Conservation (phyloP, 2,113 vertebrate genomes). For the Lophius piscatorius region DNA sequence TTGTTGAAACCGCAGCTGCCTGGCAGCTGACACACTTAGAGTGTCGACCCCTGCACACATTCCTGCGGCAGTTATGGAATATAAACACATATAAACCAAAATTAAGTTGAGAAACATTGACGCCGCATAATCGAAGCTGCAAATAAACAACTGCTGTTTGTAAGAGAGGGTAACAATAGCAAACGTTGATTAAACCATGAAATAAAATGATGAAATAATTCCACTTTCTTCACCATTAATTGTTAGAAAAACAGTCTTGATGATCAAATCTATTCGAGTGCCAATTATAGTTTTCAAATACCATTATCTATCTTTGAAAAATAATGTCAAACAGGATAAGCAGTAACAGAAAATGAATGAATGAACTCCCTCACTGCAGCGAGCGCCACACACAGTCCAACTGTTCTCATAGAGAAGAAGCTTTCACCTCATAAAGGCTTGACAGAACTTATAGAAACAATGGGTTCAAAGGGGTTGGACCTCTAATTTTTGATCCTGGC, state of each 20-base stretch:
- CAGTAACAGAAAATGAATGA: too few relatives aligned
- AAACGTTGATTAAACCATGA: too few relatives aligned
- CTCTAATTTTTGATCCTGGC: not conserved
- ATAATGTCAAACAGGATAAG: too few relatives aligned
- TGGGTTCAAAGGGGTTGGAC: too few relatives aligned
- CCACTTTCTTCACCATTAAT: constrained; percentile 32
- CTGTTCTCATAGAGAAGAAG: too few relatives aligned
- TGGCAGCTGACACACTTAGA: constrained; percentile 50
- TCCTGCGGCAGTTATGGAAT: constrained; percentile 24
- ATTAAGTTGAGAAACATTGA: constrained; percentile 33
- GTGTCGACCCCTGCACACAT: constrained; percentile 15
- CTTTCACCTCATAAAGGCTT: too few relatives aligned
- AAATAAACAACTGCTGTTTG: constrained; percentile 14
- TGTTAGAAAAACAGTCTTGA: constrained; percentile 21
- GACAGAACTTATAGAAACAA: not conserved
- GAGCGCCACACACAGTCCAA: too few relatives aligned
- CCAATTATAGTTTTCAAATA: constrained; percentile 1
- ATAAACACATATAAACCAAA: constrained; percentile 46
- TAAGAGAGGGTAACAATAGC: too few relatives aligned
- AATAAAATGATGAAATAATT: too few relatives aligned
- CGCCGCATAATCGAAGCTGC: constrained; percentile 6
- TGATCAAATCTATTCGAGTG: constrained; percentile 7
- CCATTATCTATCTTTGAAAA: not conserved
- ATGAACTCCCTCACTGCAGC: too few relatives aligned
- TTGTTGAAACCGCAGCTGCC: constrained; percentile 46